phyloP scores from a whole-genome alignment of 2,113 vertebrate genomes.

The Anas platyrhynchos region DNA sequence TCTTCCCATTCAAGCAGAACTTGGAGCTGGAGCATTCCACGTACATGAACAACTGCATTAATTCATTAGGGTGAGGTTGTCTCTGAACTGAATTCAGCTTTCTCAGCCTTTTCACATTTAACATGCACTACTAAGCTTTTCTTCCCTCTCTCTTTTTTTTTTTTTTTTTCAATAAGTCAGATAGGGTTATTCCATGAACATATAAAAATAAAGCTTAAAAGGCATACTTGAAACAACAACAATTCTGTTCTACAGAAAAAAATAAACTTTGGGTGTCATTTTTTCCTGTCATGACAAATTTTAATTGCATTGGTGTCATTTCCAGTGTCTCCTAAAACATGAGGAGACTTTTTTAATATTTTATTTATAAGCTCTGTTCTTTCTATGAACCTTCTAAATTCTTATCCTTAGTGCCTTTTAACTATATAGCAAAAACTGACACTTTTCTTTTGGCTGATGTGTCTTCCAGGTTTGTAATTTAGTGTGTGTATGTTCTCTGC shows the following conservation, averaged over 20 bases:
- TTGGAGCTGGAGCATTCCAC: background rate
- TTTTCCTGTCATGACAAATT: background rate
- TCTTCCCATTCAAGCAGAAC: background rate
- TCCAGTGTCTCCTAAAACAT: background rate
- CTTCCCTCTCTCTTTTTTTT: no score
- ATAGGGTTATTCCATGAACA: background rate
- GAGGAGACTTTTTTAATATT: background rate
- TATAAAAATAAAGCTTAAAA: background rate
- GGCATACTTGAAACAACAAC: background rate
- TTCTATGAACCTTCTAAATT: background rate
- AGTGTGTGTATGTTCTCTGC: no score
- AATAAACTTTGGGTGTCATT: background rate
- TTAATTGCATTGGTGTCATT: background rate
- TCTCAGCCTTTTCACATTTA: background rate
- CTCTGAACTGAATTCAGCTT: background rate
- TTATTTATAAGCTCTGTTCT: background rate
- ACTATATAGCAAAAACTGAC: background rate
- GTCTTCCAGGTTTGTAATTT: background rate
- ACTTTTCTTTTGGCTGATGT: background rate
- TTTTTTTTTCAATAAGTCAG: background rate
- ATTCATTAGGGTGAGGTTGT: background rate
- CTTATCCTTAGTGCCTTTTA: background rate
- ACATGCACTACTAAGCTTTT: background rate
- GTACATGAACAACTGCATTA: background rate
- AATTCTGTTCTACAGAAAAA: background rate